phyloP scores from a whole-genome alignment of 2,113 vertebrate species.

The Odontophorus gujanensis region DNA sequence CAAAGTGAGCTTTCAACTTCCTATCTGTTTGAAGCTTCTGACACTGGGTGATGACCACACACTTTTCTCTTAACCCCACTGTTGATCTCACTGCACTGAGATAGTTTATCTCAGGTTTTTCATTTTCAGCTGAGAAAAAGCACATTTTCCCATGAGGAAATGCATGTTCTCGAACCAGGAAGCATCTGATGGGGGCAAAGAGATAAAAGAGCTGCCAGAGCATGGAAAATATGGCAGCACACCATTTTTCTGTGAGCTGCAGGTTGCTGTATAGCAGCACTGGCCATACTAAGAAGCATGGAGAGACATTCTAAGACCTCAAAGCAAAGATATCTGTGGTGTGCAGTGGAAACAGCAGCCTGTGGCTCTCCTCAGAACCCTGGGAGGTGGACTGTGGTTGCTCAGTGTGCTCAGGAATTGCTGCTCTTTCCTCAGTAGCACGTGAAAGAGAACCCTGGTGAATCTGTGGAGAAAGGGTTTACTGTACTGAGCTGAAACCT shows the following conservation, averaged over 20 bases:
- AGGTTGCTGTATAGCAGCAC: background rate
- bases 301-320: background rate
- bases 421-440: background rate
- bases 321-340: background rate
- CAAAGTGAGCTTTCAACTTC: background rate
- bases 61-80: constrained; percentile 11
- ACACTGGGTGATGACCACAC: constrained; percentile 20
- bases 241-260: background rate
- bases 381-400: fast-evolving
- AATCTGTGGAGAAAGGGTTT: constrained; percentile 6
- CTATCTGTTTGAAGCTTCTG: constrained; percentile 18
- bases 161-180: background rate
- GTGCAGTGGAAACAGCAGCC: background rate
- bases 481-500: background rate
- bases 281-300: background rate
- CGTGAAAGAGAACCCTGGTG: background rate
- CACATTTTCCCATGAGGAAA: background rate
- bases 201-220: background rate
- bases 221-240: background rate
- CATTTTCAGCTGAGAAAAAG: constrained; percentile 26
- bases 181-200: background rate
- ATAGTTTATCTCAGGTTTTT: constrained; percentile 30
- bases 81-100: constrained; percentile 29
- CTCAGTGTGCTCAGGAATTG: background rate
- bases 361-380: fast-evolving